Conservation (phyloP, 2,888 invertebrate species). For the Plutella xylostella region DNA sequence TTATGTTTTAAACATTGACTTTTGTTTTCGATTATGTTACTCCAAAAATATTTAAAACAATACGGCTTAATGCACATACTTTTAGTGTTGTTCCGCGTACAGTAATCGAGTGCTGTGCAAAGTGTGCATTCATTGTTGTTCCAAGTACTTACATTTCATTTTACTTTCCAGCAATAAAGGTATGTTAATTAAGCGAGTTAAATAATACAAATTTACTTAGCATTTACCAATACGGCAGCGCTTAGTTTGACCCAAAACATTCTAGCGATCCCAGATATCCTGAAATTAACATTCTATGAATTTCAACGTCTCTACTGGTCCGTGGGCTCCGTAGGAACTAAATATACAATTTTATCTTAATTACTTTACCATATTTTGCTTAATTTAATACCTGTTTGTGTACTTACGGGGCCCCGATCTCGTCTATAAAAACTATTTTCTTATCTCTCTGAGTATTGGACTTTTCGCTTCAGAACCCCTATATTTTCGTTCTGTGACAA, state of each 20-base stretch:
- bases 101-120: conserved; percentile 8
- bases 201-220: conserved; percentile 44
- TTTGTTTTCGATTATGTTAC: background rate
- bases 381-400: too few species aligned
- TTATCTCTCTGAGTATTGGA: too few species aligned
- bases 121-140: background rate
- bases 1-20: background rate
- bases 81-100: conserved; percentile 39
- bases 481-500: too few species aligned
- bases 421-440: too few species aligned
- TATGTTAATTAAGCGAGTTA: conserved; percentile 45
- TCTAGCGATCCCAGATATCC: conserved; percentile 32
- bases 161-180: conserved; percentile 38
- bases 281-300: background rate
- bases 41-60: conserved; percentile 19
- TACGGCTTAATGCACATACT: conserved; percentile 45
- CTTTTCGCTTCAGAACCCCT: too few species aligned
- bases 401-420: too few species aligned
- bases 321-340: background rate
- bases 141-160: conserved; percentile 3
- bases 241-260: conserved; percentile 37
- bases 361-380: too few species aligned
- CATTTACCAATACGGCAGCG: conserved; percentile 68
- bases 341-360: too few species aligned
- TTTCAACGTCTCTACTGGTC: background rate